Conservation (phyloP, 2,888 invertebrate species). For the Sphaerophoria rueppellii region DNA sequence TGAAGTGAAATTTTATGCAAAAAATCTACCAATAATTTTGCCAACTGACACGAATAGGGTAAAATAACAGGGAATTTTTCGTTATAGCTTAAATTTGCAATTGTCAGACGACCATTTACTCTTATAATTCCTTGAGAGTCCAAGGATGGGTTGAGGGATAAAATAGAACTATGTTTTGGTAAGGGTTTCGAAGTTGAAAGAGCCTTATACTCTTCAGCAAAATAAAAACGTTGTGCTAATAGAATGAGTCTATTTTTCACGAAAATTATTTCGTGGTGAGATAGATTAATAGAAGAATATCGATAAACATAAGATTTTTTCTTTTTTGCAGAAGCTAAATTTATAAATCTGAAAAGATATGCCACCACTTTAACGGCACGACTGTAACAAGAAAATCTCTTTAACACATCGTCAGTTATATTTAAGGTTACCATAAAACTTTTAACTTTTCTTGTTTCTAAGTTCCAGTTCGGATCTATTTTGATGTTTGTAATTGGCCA, state of each 20-base stretch:
- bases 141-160: not conserved
- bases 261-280: not conserved
- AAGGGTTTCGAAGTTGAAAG: conserved; percentile 1
- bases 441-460: not conserved
- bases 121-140: not conserved
- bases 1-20: conserved; percentile 12
- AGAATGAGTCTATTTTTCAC: not conserved
- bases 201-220: not conserved
- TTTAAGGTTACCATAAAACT: not conserved
- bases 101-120: conserved; percentile 16
- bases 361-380: conserved; percentile 4
- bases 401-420: not conserved
- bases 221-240: not conserved
- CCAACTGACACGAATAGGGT: not conserved
- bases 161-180: not conserved
- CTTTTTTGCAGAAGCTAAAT: not conserved
- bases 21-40: not conserved
- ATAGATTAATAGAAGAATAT: not conserved
- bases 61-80: conserved; percentile 15
- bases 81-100: not conserved
- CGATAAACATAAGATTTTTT: not conserved
- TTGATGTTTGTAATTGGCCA: not conserved
- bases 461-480: not conserved
- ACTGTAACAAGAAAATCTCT: not conserved
- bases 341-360: conserved; percentile 12